Conservation (phyloP, 2,888 invertebrate genomes). For the Tinea pellionella region DNA sequence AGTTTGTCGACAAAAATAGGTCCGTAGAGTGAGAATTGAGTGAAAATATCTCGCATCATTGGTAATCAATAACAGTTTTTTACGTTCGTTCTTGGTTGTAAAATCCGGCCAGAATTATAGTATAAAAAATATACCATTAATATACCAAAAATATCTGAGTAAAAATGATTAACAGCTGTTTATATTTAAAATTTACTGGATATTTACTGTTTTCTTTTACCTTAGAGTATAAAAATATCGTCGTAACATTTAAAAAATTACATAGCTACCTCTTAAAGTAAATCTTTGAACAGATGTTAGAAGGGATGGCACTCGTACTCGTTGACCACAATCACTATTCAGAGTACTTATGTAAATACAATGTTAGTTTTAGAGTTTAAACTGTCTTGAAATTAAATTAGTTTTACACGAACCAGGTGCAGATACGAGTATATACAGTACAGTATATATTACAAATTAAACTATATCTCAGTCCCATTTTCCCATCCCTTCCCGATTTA, state of each 20-base stretch:
- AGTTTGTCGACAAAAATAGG: constrained; percentile 3
- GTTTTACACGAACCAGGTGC: background rate
- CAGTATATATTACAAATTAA: background rate
- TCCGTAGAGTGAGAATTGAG: background rate
- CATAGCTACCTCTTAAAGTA: no score
- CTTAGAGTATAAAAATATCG: no score
- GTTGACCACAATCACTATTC: no score
- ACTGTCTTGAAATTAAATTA: background rate
- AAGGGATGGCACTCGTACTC: no score
- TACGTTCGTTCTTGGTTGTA: background rate
- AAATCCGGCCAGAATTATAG: background rate
- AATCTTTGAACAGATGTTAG: no score
- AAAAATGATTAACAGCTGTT: background rate
- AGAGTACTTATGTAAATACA: background rate
- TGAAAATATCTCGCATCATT: background rate
- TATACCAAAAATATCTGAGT: background rate
- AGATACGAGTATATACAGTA: background rate
- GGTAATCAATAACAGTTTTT: constrained; percentile 4
- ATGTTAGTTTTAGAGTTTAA: background rate
- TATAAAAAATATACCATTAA: background rate
- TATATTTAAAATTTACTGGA: no score
- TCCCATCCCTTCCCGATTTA: background rate
- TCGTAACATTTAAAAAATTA: no score
- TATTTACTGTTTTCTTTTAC: no score
- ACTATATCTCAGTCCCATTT: background rate